Percentiles rank a stretch among this genome's conserved stretches.
These are phyloP conservation scores for Bombus waltoni DNA, from an alignment of 1,140 invertebrate genomes.

Conservation along the genomic window DNA sequence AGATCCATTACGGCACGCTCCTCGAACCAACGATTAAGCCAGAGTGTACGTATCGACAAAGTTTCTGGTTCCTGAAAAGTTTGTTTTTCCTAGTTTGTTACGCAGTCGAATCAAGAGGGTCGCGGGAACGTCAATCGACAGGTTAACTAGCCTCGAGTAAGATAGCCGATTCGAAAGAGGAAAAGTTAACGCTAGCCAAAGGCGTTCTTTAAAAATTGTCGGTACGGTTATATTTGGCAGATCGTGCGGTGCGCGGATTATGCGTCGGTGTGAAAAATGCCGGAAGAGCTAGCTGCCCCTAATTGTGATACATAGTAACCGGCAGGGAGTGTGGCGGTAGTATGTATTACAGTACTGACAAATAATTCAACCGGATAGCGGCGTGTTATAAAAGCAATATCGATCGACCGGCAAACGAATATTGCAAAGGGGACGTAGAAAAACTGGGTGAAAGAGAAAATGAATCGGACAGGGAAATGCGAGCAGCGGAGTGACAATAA, in stretches of 20 bases:
- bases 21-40: background rate
- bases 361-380: slow-evolving; percentile 39
- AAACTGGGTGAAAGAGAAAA: slow-evolving; percentile 50
- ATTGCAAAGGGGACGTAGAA: slow-evolving; percentile 30
- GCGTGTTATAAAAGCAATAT: background rate
- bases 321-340: too few relatives aligned
- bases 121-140: background rate
- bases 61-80: slow-evolving; percentile 1
- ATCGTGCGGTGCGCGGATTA: background rate
- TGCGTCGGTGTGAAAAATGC: background rate
- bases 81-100: background rate
- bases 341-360: background rate
- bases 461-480: slow-evolving; percentile 60
- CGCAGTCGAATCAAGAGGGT: background rate
- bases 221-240: background rate
- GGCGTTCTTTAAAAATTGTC: background rate
- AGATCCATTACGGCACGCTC: background rate
- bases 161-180: background rate
- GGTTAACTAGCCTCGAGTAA: background rate
- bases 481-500: slow-evolving; percentile 63
- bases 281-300: background rate
- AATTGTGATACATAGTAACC: slow-evolving; percentile 28
- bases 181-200: background rate
- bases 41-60: slow-evolving; percentile 6
- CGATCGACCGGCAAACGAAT: slow-evolving; percentile 54